phyloP scores from a whole-genome alignment of 1,140 invertebrate genomes.

The Caenorhabditis briggsae region DNA sequence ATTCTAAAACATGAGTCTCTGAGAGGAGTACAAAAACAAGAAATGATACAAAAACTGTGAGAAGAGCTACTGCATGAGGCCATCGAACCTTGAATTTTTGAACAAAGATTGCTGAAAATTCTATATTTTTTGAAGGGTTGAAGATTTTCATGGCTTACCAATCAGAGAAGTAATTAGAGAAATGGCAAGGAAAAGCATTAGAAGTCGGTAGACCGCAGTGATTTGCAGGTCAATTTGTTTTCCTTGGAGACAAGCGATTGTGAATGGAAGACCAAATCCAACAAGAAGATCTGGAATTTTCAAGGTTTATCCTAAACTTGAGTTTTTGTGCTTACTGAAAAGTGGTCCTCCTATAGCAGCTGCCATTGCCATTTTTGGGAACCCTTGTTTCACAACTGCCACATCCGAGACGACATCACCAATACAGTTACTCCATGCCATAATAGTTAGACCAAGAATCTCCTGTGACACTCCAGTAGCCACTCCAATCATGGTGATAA shows the following conservation, averaged over 20 bases:
- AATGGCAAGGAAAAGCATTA: constrained; percentile 75
- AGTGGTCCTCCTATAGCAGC: constrained; percentile 85
- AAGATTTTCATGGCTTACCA: neutral
- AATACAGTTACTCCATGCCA: constrained; percentile 85
- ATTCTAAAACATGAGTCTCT: constrained; percentile 72
- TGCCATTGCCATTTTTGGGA: constrained; percentile 83
- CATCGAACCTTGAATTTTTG: constrained; percentile 78
- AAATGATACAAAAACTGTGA: constrained; percentile 79
- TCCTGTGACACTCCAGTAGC: constrained; percentile 73
- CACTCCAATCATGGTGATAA: constrained; percentile 80
- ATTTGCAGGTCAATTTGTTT: constrained; percentile 71
- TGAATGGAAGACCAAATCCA: constrained; percentile 81
- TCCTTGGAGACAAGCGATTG: constrained; percentile 79
- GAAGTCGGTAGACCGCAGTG: constrained; percentile 55
- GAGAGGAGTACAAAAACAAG: constrained; percentile 78
- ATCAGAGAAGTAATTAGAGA: constrained; percentile 78
- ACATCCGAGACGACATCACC: constrained; percentile 84
- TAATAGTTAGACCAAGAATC: constrained; percentile 84
- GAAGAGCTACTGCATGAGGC: constrained; percentile 78
- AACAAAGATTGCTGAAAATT: constrained; percentile 58
- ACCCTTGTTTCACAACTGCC: constrained; percentile 82
- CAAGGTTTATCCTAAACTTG: neutral
- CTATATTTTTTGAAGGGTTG: neutral
- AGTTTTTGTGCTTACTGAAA: constrained; percentile 79
- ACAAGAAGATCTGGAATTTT: constrained; percentile 79